Evolutionary conservation across 2,888 invertebrate species (phyloP), one percentile per base, ranked within the genome.

Genomic region (Temnothorax unifasciatus): DNA sequence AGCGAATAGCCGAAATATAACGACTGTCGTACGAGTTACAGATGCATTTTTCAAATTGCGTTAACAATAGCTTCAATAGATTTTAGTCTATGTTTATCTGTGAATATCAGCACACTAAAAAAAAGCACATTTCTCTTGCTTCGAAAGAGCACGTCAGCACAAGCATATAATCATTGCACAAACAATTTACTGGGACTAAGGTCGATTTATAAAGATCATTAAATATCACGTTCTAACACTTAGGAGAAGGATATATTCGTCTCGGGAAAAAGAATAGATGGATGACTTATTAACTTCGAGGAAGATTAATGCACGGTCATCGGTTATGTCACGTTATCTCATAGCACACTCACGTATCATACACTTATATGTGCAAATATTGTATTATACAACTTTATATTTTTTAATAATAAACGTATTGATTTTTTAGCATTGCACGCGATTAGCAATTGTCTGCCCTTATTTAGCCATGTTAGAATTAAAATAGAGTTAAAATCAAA

Each of bases 381-480:
- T 90, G 86, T 89, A 87, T 74, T 54, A 86, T 86, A 87, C 47
- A 83, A 86, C 18, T 83, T 83, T 81, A 82, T 86, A 71, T 59
- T 69, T 29, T 87, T 87, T 83, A 77, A 21, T 89, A 90, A 90
- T 90, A 90, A 91, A 90, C 85, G 64, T 88, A 85, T 68, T 85
- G 74, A 82, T 87, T 91, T 89, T 88, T 76, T 87, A 90, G 88
- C 87, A 90, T 87, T 73, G 84, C 88, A 90, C 86, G 87, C 77
- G 85, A 85, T 63, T 87, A 82, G 76, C 74, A 74, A 84, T 88
- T 88, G 84, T 89, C 87, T 87, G 86, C 86, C 75, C 87, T 88
- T 84, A 81, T 79, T 87, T 85, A 85, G 73, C 34, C 76, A 84
- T 38, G 57, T 66, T 57, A 61, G 41, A 52, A 15, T 64, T 54